A percentile compares a stretch with the other conserved stretches of the same genome.
These are phyloP conservation scores for Leptarthrus brevirostris DNA, from an alignment of 2,888 invertebrate species.

Conservation along the genomic window DNA sequence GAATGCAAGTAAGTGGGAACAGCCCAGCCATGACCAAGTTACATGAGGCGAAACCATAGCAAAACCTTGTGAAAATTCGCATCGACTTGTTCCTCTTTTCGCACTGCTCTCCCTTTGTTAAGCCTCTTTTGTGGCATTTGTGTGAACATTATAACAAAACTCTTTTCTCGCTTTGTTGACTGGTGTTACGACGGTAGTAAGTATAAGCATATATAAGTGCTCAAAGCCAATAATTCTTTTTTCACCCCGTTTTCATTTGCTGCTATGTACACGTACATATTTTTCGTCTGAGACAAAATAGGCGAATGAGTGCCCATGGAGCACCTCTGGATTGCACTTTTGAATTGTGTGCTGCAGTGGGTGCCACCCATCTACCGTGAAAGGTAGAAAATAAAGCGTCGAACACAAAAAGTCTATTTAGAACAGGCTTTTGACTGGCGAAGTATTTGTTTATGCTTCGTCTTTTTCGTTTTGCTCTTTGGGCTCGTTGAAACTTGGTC, in stretches of 20 bases:
- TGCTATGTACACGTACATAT: constrained; percentile 4
- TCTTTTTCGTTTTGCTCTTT: neutral
- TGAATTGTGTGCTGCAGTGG: constrained; percentile 42
- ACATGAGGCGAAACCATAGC: constrained; percentile 29
- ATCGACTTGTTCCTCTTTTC: constrained; percentile 25
- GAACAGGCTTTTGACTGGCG: constrained; percentile 39
- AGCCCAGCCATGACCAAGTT: constrained; percentile 24
- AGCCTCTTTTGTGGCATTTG: constrained; percentile 16
- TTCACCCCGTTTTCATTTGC: neutral
- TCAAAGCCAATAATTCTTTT: constrained; percentile 48
- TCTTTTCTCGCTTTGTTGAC: constrained; percentile 46
- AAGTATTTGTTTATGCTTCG: constrained; percentile 48
- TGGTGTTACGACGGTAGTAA: constrained; percentile 41
- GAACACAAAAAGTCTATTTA: constrained; percentile 47
- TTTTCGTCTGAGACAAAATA: constrained; percentile 49
- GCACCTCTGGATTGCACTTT: constrained; percentile 49
- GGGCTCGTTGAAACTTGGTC: neutral
- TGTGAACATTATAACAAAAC: constrained; percentile 46
- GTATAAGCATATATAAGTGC: constrained; percentile 45
- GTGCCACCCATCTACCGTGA: constrained; percentile 38
- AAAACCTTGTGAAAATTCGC: constrained; percentile 35
- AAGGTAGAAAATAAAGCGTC: constrained; percentile 29
- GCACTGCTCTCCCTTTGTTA: constrained; percentile 24
- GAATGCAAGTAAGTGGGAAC: neutral
- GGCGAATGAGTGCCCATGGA: constrained; percentile 49